Evolutionary conservation across 1,140 invertebrate genomes (phyloP).

Genomic region (Trichonephila clavata): DNA sequence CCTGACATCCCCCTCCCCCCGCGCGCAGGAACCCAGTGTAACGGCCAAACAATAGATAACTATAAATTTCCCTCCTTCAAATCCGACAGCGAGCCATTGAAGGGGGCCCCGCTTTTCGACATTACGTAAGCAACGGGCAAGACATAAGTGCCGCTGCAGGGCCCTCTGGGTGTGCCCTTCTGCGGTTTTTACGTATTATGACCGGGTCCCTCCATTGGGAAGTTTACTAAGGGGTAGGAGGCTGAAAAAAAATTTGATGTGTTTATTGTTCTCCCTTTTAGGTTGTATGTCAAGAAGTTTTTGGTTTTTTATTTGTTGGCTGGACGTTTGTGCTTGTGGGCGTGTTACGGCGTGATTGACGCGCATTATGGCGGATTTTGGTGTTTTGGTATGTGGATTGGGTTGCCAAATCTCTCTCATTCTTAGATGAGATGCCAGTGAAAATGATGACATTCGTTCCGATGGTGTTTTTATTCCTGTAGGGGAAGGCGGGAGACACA

Average conservation of each 20-base stretch:
- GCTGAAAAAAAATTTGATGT: slow-evolving; percentile 53
- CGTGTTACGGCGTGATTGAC: slow-evolving; percentile 10
- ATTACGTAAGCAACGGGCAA: slow-evolving; percentile 71
- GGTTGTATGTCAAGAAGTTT: slow-evolving; percentile 34
- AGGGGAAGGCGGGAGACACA: background rate
- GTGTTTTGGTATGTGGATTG: slow-evolving; percentile 30
- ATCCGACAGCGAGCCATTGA: slow-evolving; percentile 69
- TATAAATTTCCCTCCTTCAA: slow-evolving; percentile 73
- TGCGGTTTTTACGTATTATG: slow-evolving; percentile 15
- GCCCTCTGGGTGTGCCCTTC: background rate
- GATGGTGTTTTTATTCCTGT: background rate
- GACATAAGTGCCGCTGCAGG: slow-evolving; percentile 50
- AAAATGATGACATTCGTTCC: background rate
- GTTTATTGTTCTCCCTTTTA: slow-evolving; percentile 68
- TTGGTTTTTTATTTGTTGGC: background rate
- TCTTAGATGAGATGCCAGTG: background rate
- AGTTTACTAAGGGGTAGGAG: background rate
- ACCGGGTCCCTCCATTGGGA: background rate
- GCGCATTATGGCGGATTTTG: slow-evolving; percentile 30
- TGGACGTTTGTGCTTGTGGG: slow-evolving; percentile 20
- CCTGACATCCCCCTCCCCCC: background rate
- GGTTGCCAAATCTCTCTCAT: background rate
- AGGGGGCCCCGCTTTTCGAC: slow-evolving; percentile 31
- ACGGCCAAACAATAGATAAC: slow-evolving; percentile 75
- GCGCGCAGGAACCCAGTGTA: slow-evolving; percentile 55